Evolutionary conservation across 2,888 invertebrate species (phyloP).

Genomic region (Diaprepes abbreviatus): DNA sequence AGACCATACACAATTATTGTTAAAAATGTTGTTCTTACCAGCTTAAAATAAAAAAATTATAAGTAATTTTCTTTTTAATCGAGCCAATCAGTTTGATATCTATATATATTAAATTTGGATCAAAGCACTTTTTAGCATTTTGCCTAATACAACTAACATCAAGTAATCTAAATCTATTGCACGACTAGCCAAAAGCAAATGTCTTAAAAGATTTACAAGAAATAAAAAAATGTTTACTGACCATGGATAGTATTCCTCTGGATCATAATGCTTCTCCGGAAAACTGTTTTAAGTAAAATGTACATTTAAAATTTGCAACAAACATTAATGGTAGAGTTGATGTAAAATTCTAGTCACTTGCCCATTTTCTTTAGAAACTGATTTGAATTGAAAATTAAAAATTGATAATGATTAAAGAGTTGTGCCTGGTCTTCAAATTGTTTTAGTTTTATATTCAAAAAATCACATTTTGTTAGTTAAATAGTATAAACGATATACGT

Average conservation of each 20-base stretch:
- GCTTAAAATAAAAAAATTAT: conserved; percentile 39
- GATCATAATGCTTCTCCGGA: conserved; percentile 82
- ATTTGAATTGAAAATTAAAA: too few species aligned
- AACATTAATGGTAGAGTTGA: not conserved
- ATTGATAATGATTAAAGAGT: too few species aligned
- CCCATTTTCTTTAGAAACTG: not conserved
- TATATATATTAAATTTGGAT: not conserved
- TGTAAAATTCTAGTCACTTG: conserved; percentile 2
- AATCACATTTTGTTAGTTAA: too few species aligned
- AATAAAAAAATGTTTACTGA: conserved; percentile 72
- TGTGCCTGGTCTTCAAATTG: too few species aligned
- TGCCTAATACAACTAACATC: conserved; percentile 14
- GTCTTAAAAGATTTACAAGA: conserved; percentile 24
- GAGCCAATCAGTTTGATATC: conserved; percentile 42
- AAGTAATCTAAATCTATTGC: conserved; percentile 2
- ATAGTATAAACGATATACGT: too few species aligned
- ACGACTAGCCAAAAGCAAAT: conserved; percentile 6
- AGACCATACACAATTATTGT: conserved; percentile 52
- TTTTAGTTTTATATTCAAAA: too few species aligned
- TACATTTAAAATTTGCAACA: conserved; percentile 17
- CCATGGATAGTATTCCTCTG: conserved; percentile 85
- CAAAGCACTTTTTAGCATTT: conserved; percentile 3
- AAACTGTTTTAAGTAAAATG: conserved; percentile 72
- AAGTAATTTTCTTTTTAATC: conserved; percentile 22
- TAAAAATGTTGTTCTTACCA: conserved; percentile 61